Percentiles rank a stretch among this genome's conserved stretches.
These are phyloP conservation scores for Orthonyx spaldingii DNA, from an alignment of 2,113 vertebrate species.

Conservation along the genomic window DNA sequence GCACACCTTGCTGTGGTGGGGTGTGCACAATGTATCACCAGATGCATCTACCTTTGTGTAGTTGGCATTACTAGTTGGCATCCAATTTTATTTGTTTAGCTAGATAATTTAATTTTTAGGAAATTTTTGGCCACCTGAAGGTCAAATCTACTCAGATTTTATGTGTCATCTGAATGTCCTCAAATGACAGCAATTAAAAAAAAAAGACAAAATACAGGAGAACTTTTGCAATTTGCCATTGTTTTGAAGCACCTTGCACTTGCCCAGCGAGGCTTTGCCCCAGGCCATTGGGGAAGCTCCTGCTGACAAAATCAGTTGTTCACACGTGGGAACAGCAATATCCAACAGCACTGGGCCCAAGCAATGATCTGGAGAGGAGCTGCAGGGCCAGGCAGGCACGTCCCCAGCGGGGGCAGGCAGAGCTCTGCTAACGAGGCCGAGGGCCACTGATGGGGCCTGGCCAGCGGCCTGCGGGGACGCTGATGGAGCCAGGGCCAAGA, in stretches of 20 bases:
- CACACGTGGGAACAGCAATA: accelerated
- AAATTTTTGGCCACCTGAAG: background rate
- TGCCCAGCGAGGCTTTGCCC: accelerated
- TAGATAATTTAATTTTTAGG: background rate
- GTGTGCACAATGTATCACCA: accelerated
- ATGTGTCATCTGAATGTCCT: background rate
- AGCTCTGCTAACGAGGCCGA: background rate
- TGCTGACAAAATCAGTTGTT: background rate
- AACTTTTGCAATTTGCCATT: background rate
- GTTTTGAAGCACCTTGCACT: background rate
- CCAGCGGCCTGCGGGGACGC: background rate
- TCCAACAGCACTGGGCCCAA: background rate
- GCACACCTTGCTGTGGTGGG: background rate
- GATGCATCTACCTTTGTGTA: accelerated
- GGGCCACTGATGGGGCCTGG: background rate
- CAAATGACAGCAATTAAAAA: background rate
- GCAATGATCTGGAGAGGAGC: background rate
- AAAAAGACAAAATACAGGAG: background rate
- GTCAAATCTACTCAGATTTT: background rate
- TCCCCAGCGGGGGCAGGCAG: background rate
- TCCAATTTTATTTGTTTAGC: background rate
- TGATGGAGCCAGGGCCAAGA: background rate
- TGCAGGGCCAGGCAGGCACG: background rate
- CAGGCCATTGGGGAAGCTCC: background rate
- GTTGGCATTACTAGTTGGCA: background rate